phyloP scores from a whole-genome alignment of 2,797 vertebrate genomes.

The Emys orbicularis region DNA sequence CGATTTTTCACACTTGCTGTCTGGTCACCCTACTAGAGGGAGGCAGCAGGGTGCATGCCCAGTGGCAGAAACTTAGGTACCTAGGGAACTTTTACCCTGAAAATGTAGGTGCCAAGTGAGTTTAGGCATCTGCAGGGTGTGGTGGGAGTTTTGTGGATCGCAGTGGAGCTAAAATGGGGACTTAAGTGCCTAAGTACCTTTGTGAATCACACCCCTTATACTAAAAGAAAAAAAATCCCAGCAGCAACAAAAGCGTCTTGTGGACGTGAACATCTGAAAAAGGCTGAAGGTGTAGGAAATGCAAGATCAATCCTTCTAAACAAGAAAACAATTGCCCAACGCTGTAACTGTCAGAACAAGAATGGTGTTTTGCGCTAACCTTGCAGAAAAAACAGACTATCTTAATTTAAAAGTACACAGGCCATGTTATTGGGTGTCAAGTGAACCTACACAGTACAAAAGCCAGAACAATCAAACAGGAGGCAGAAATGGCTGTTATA shows the following conservation, averaged over 20 bases:
- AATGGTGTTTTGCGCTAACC: background rate
- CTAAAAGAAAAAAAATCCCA: background rate
- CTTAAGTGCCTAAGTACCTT: background rate
- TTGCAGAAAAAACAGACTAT: background rate
- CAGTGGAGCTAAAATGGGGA: background rate
- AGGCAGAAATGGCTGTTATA: background rate
- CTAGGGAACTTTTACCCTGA: background rate
- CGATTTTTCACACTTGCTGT: no score
- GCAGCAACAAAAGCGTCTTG: no score
- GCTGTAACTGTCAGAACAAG: background rate
- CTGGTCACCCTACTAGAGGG: no score
- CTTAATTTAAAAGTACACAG: background rate
- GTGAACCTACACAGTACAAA: background rate
- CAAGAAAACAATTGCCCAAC: background rate
- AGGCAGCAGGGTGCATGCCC: background rate
- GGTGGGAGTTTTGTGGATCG: background rate
- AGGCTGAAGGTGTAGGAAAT: background rate
- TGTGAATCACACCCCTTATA: background rate
- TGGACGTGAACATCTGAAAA: background rate
- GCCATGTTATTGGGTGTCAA: background rate
- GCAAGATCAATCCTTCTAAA: background rate
- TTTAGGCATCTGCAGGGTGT: background rate
- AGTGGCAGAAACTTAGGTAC: background rate
- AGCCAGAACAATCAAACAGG: background rate
- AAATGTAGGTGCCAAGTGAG: background rate